A percentile compares a stretch with the other conserved stretches of the same genome.
phyloP scores from a whole-genome alignment of 2,888 invertebrate species.

The Drosophila anomalata region DNA sequence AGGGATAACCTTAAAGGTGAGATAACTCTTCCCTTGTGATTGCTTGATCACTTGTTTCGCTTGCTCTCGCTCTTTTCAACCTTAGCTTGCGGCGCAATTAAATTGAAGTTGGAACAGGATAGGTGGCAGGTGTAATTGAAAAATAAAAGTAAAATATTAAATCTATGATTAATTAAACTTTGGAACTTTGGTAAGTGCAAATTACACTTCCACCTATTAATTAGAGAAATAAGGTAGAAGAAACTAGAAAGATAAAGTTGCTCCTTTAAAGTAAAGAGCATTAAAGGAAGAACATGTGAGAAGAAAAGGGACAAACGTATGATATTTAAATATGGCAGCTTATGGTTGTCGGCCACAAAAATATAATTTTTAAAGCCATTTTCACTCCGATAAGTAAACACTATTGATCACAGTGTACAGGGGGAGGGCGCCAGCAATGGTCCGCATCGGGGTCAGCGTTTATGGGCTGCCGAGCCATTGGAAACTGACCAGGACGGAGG shows the following conservation, averaged over 20 bases:
- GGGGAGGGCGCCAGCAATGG: constrained; percentile 11
- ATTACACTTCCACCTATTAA: no score
- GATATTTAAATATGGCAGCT: not conserved
- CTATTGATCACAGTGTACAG: not conserved
- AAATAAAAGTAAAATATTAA: no score
- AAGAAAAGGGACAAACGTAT: no score
- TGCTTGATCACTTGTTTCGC: not conserved
- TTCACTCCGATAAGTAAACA: not conserved
- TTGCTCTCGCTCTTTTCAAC: not conserved
- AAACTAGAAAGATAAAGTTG: no score
- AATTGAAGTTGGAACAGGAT: no score
- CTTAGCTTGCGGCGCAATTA: not conserved
- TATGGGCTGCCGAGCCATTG: constrained; percentile 26
- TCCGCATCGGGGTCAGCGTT: constrained; percentile 26
- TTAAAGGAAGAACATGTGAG: no score
- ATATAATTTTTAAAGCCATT: no score
- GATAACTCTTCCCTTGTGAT: not conserved
- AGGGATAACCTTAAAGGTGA: not conserved
- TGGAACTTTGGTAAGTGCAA: not conserved
- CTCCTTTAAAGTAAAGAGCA: no score
- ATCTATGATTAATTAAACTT: no score
- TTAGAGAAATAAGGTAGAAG: no score
- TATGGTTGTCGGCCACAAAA: no score
- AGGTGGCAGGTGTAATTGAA: no score
- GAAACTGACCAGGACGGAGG: constrained; percentile 10